Evolutionary conservation across 2,113 vertebrate genomes (phyloP), one percentile per base, ranked within the genome.

Genomic region (Pionites leucogaster): DNA sequence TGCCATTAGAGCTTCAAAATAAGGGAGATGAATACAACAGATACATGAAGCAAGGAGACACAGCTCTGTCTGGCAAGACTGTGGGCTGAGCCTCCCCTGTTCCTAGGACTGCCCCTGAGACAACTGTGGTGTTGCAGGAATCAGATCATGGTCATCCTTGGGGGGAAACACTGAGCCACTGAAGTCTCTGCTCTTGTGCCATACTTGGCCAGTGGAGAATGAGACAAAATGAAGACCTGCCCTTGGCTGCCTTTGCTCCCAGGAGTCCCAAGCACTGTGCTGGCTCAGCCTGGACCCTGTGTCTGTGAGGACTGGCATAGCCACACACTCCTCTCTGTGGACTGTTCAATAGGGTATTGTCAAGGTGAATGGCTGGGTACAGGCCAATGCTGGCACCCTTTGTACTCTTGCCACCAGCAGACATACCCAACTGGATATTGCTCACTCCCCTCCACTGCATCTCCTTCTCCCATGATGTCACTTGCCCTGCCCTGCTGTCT

Each of bases 271-370:
- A 37, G 39, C 17, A 35, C 39, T 39, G n/a, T 0, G 0, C 44
- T 47, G 39, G 16, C 39, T 53, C 31, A 62, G 27, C 19, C 33
- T 1, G 3, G 33, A 39, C 11, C 8, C 35, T 0, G 0, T 6
- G 29, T 18, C 39, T 2, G 0, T 22, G 17, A 22, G 7, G 6
- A 46, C 19, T 7, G 33, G 12, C 7, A 20, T 31, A 62, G 74
- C 11, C 35, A 15, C 67, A 42, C 19, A 27, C 3, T 49, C 35
- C 39, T 29, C n/a, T 33, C 53, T 17, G 22, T 41, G 20, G 19
- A 31, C 31, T 77, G 60, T 6, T 52, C 52, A 69, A 42, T 6
- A 22, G 50, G 37, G 84, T 53, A 68, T 41, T 11, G 11, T 4
- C 8, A 4, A 2, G 5, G 49, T 25, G 24, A 67, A 7, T 14